Base-by-base conservation (phyloP, 1,140 invertebrate species). In the Sitobion miscanthi region DNA sequence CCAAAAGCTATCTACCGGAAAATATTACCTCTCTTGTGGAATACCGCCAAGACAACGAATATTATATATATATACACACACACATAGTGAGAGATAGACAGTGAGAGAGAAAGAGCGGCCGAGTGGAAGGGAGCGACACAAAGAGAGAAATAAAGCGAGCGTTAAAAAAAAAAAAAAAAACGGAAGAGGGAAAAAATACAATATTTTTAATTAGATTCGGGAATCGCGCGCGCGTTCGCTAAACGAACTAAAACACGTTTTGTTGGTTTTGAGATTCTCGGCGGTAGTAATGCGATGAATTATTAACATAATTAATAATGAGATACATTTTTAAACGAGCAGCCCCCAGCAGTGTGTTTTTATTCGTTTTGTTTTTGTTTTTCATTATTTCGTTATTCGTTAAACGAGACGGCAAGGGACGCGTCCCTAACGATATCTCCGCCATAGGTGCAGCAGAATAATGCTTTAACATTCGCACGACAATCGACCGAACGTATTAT, bases 1-100 rank as follows among this genome's bases (percentile, higher is more conserved):
- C 91, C 91, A 93, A 93, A 93, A 93, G 91, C 91, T 93, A 93
- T 93, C 91, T 86, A 86, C 91, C 91, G 91, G 91, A 93, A 93
- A 93, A 93, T 93, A 93, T 93, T 93, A 93, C 91, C 91, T 93
- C 91, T 85, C 82, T 93, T 85, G 91, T 93, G 91, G 91, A 93
- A 93, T 86, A 86, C 91, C 82, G 91, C 91, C 91, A 93, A 93
- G 49, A 93, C 77, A 86, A 86, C 82, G 82, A 49, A 89, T 89
- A 89, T 89, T 89, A 89, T 35, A 87, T 45, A 47, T 49, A 90
- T 38, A 83, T n/a, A 88, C 20, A n/a, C 25, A 88, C 20, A n/a
- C 25, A 42, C 23, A n/a, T 38, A 69, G 54, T 77, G n/a, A 20
- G 62, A 77, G 62, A 77, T 77, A 77, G 30, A 77, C 14, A 77